Evolutionary conservation across 2,888 invertebrate genomes (phyloP).

Genomic region (Plagodis pulveraria): DNA sequence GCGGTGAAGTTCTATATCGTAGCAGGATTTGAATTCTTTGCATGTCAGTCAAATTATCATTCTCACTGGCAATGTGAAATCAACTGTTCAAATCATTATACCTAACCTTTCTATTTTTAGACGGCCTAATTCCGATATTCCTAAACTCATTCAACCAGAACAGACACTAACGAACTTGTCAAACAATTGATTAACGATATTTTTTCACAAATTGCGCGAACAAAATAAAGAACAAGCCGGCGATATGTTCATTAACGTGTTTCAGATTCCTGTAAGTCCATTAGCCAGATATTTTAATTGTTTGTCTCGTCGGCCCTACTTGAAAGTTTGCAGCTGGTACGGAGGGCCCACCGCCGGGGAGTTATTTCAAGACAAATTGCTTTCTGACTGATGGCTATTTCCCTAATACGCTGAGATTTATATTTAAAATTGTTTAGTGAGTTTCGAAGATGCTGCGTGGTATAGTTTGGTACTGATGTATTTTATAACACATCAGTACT

Average conservation of each 20-base stretch:
- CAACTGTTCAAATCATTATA: too few species aligned
- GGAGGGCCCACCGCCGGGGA: slow-evolving; percentile 64
- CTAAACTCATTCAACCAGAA: slow-evolving; percentile 19
- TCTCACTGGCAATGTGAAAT: too few species aligned
- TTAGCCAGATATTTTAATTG: slow-evolving; percentile 84
- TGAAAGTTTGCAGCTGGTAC: slow-evolving; percentile 78
- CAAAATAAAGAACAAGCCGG: slow-evolving; percentile 65
- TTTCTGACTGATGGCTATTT: slow-evolving; percentile 70
- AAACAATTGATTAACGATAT: slow-evolving; percentile 62
- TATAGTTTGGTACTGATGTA: neutral
- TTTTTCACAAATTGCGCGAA: slow-evolving; percentile 50
- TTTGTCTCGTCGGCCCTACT: slow-evolving; percentile 50
- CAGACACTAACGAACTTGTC: slow-evolving; percentile 49
- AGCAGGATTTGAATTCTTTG: too few species aligned
- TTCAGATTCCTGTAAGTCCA: slow-evolving; percentile 77
- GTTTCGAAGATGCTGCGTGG: neutral
- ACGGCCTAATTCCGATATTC: neutral
- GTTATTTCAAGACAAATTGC: slow-evolving; percentile 82
- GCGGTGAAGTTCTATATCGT: too few species aligned
- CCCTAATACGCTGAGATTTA: slow-evolving; percentile 45
- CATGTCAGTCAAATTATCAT: too few species aligned
- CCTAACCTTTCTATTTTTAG: too few species aligned
- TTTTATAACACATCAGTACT: neutral
- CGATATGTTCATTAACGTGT: slow-evolving; percentile 81
- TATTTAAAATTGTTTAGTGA: neutral